Base-by-base conservation (phyloP, 2,113 vertebrate species). In the Pollimyrus isidori region DNA sequence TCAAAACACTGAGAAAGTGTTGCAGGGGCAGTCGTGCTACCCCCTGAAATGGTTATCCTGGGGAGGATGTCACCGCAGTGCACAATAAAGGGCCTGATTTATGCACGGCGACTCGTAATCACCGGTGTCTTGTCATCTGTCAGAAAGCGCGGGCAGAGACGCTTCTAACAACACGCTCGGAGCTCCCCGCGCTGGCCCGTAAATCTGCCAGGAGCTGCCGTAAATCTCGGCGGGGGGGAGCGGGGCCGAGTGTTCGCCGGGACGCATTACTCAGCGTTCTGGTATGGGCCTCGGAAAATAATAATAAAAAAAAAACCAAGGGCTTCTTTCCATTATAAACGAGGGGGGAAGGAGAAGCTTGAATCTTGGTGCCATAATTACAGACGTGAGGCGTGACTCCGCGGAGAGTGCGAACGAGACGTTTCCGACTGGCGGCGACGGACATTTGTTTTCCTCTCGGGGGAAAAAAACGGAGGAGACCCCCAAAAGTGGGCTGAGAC, bases 51-150 rank as follows among this genome's bases (percentile, higher is more conserved):
- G 46, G 50, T 91, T 91, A 84, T 91, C 86, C 39, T 88, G 86
- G 86, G 19, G 86, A 88, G 87, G 15, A 35, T 76, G 88, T 90
- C 86, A 88, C 89, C 62, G 86, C 10, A 30, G 65, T 73, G 76
- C 84, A 50, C 89, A 90, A 82, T 90, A 86, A 76, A 88, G 80
- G 85, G 21, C 80, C 65, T 91, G 91, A 92, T 92, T 93, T 92
- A 93, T 92, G 88, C 50, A 58, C 86, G 91, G 89, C 89, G 88
- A 92, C 89, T 88, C 88, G 91, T 91, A 91, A 92, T 91, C 90
- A 89, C 91, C 50, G 88, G 88, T 92, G 88, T 92, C 82, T 89
- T 88, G 82, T 90, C 89, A 90, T 91, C 89, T 89, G 90, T 90
- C 91, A 92, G 62, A 90, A 91, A 89, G 49, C 88, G 35, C 35